These are phyloP conservation scores for Lasius platythorax DNA, from an alignment of 2,888 invertebrate genomes.

Conservation along the genomic window DNA sequence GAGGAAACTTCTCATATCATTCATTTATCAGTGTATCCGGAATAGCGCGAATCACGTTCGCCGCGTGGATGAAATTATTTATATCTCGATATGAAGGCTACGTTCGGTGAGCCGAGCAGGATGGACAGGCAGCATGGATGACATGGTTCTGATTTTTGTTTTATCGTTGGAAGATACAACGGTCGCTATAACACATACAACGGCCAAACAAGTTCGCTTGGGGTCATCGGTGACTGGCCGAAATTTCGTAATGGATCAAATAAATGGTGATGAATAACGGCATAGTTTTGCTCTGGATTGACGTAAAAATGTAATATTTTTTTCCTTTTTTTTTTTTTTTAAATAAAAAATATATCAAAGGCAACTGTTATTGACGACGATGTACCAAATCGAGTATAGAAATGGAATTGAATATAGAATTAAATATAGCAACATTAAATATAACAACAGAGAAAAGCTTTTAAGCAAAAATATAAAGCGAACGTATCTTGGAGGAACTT, in stretches of 20 bases:
- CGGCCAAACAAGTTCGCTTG: constrained; percentile 6
- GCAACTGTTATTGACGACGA: constrained; percentile 43
- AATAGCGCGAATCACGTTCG: constrained; percentile 35
- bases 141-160: constrained; percentile 47
- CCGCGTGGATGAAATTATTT: constrained; percentile 49
- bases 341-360: not conserved
- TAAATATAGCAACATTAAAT: not conserved
- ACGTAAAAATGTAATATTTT: constrained; percentile 42
- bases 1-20: not conserved
- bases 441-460: not conserved
- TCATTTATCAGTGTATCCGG: constrained; percentile 47
- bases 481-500: not conserved
- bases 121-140: constrained; percentile 34
- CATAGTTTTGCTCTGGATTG: constrained; percentile 30
- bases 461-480: not conserved
- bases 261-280: constrained; percentile 48
- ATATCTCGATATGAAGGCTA: constrained; percentile 50
- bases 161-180: constrained; percentile 51
- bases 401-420: not conserved
- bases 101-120: constrained; percentile 14
- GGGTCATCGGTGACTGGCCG: constrained; percentile 46
- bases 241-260: constrained; percentile 50
- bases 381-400: constrained; percentile 27
- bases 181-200: not conserved
- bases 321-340: constrained; percentile 11